Base-by-base conservation (phyloP, 2,113 vertebrate genomes). In the Prinia subflava region DNA sequence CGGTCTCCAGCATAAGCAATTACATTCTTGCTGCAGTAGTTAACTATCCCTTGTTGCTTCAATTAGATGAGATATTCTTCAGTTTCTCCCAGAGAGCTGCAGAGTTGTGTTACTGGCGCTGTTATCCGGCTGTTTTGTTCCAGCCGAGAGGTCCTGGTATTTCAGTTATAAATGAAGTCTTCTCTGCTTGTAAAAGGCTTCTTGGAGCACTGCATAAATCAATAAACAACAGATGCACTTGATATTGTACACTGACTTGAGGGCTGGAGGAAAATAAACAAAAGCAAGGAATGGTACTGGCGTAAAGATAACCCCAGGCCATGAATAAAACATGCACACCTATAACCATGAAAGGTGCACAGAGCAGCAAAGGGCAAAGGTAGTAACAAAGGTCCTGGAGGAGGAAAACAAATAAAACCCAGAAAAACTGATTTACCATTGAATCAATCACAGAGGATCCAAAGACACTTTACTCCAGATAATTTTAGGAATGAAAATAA, bases 81-180 rank as follows among this genome's bases (percentile, higher is more conserved):
- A 69, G 74, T 68, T 95, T 67, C 49, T 92, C 57, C 55, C 83
- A 24, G 74, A 84, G 86, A 93, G 79, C 75, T 84, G 89, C 85
- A 87, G 76, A 88, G 91, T 6, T 87, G 76, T 14, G 4, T 89
- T 95, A 50, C 89, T 25, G 2, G 84, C 0, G 1, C 63, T 97
- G 83, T 92, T 92, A 35, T 25, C 64, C 0, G 30, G 68, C 78
- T 94, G 76, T 27, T 95, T 56, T 0, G 12, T 93, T 97, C 83
- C 92, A 89, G 94, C 63, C 1, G 20, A 96, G 93, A 93, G 59
- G 59, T 92, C 92, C 79, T 90, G 75, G 89, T 75, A 71, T 92
- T 96, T 96, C 80, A 89, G 65, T 94, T 94, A 91, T 78, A 97
- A 97, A 97, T 95, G 84, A 97, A 97, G 89, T 63, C 84, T 71